Percentiles rank a stretch among this genome's conserved stretches.
phyloP scores from a whole-genome alignment of 2,797 vertebrate genomes.

The Epinephelus awoara region DNA sequence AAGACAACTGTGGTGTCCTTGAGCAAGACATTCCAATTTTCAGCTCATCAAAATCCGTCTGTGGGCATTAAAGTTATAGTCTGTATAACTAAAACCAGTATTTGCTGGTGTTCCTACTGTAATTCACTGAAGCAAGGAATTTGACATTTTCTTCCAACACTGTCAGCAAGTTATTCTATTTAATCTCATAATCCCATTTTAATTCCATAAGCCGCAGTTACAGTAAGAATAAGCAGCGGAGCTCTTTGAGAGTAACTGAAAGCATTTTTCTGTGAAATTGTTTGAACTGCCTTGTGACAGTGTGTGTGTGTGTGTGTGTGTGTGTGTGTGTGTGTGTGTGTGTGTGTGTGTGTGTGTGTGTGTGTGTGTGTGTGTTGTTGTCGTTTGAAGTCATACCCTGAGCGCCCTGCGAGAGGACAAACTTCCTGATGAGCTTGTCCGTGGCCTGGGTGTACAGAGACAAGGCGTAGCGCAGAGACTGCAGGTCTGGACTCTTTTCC shows the following conservation, averaged over 20 bases:
- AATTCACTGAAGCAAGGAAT: conserved; percentile 44
- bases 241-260: conserved; percentile 34
- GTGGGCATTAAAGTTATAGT: neutral
- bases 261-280: conserved; percentile 53
- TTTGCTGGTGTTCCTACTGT: conserved; percentile 12
- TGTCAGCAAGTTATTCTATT: conserved; percentile 44
- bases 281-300: conserved; percentile 26
- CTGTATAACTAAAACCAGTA: neutral
- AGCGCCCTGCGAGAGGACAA: conserved; percentile 92
- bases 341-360: conserved; percentile 18
- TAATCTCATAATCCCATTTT: conserved; percentile 61
- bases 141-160: conserved; percentile 31
- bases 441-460: conserved; percentile 99
- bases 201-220: conserved; percentile 39
- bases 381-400: conserved; percentile 87
- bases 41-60: conserved; percentile 2
- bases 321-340: conserved; percentile 19
- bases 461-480: conserved; percentile 95
- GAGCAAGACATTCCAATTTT: conserved; percentile 7
- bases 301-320: conserved; percentile 22
- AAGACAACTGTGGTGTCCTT: neutral
- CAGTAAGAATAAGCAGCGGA: conserved; percentile 36
- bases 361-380: conserved; percentile 18
- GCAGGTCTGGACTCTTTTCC: conserved; percentile 97
- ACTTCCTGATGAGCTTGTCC: conserved; percentile 98